phyloP scores from a whole-genome alignment of 2,113 vertebrate species.

The Peromyscus polionotus region DNA sequence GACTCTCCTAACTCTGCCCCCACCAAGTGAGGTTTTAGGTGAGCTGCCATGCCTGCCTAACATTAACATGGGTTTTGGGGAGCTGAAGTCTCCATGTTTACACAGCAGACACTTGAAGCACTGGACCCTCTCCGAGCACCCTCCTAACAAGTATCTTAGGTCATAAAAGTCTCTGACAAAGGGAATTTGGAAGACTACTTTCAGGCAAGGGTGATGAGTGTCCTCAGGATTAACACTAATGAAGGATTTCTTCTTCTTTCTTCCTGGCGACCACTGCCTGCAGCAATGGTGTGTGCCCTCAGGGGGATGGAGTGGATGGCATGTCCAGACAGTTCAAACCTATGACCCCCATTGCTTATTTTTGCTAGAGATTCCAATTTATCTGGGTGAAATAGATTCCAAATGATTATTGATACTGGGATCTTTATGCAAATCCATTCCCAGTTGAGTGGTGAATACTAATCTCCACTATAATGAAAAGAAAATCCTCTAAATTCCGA shows the following conservation, averaged over 20 bases:
- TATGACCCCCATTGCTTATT: constrained; percentile 59
- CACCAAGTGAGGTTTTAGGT: neutral
- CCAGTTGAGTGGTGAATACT: constrained; percentile 79
- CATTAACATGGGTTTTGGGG: neutral
- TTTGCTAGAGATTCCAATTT: constrained; percentile 84
- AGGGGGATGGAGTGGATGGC: neutral
- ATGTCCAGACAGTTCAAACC: neutral
- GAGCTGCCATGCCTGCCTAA: neutral
- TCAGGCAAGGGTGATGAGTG: neutral
- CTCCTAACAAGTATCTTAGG: neutral
- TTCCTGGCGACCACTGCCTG: neutral
- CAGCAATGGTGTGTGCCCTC: neutral
- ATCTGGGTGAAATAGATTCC: constrained; percentile 82
- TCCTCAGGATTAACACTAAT: neutral
- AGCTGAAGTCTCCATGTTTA: neutral
- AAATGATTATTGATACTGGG: constrained; percentile 83
- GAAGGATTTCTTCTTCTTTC: constrained; percentile 41
- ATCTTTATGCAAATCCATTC: constrained; percentile 84
- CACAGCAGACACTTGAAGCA: neutral
- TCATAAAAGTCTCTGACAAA: neutral
- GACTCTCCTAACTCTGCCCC: neutral
- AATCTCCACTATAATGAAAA: constrained; percentile 84
- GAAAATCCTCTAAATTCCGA: constrained; percentile 80
- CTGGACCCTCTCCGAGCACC: too few relatives aligned
- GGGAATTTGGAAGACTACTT: neutral